Evolutionary conservation across 1,140 invertebrate genomes (phyloP).

Genomic region (Parasteatoda tepidariorum): DNA sequence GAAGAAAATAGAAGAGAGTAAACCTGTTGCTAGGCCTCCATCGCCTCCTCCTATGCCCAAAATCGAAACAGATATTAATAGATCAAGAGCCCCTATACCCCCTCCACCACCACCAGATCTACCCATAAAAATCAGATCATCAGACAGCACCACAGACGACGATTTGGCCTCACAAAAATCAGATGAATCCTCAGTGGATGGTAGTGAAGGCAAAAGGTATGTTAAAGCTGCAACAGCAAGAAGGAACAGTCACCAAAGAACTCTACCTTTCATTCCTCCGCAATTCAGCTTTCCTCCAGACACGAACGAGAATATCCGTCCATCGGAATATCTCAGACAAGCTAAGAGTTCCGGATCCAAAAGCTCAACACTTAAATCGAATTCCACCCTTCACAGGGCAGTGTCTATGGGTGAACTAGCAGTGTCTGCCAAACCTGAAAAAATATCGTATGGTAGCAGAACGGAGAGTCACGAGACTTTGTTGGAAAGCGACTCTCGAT

Average conservation of each 20-base stretch:
- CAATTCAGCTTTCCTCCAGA: conserved; percentile 78
- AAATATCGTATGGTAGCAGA: conserved; percentile 36
- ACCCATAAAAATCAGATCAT: not conserved
- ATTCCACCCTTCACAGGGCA: conserved; percentile 34
- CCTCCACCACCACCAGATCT: conserved; percentile 46
- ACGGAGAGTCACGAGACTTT: conserved; percentile 57
- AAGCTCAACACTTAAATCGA: conserved; percentile 41
- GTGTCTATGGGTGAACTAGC: conserved; percentile 50
- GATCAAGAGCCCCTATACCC: conserved; percentile 22
- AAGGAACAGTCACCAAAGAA: conserved; percentile 64
- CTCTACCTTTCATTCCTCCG: conserved; percentile 87
- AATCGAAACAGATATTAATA: not conserved
- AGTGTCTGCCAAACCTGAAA: conserved; percentile 22
- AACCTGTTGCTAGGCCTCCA: conserved; percentile 68
- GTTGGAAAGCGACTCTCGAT: conserved; percentile 49
- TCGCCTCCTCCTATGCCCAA: conserved; percentile 74
- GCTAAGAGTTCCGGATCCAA: conserved; percentile 69
- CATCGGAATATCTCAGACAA: conserved; percentile 88
- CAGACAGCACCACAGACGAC: conserved; percentile 11
- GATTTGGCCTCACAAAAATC: conserved; percentile 41
- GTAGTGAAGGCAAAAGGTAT: conserved; percentile 36
- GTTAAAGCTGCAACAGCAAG: conserved; percentile 17
- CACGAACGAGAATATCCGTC: conserved; percentile 86
- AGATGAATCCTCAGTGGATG: conserved; percentile 23
- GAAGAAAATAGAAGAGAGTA: conserved; percentile 35